Conservation (phyloP, 1,140 invertebrate genomes). For the Cyrtorhinus lividipennis region DNA sequence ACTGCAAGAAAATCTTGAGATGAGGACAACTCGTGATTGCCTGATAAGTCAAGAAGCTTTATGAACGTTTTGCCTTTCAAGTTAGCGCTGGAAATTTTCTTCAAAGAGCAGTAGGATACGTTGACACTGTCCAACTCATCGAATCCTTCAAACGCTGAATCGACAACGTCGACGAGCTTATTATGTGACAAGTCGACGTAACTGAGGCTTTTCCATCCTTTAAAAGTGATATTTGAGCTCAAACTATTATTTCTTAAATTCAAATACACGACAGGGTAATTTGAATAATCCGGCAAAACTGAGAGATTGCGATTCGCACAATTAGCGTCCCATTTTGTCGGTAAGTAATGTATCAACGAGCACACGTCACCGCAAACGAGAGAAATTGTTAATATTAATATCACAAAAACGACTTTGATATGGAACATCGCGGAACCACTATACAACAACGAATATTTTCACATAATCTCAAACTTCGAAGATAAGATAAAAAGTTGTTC, state of each 20-base stretch:
- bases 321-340: neutral
- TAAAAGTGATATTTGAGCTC: neutral
- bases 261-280: neutral
- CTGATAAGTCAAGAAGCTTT: conserved; percentile 12
- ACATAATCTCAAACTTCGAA: too few species aligned
- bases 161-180: neutral
- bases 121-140: neutral
- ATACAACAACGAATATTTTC: too few species aligned
- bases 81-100: neutral
- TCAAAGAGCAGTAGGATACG: neutral
- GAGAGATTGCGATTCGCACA: neutral
- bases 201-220: neutral
- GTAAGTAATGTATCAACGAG: neutral
- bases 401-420: too few species aligned
- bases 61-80: neutral
- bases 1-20: neutral
- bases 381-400: too few species aligned
- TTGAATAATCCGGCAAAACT: neutral
- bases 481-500: too few species aligned
- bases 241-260: neutral
- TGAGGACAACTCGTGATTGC: neutral
- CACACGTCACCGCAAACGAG: neutral
- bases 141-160: neutral
- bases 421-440: too few species aligned
- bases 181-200: neutral